Evolutionary conservation across 2,113 vertebrate species (phyloP), one percentile per base, ranked within the genome.

Genomic region (Variabilichromis moorii): DNA sequence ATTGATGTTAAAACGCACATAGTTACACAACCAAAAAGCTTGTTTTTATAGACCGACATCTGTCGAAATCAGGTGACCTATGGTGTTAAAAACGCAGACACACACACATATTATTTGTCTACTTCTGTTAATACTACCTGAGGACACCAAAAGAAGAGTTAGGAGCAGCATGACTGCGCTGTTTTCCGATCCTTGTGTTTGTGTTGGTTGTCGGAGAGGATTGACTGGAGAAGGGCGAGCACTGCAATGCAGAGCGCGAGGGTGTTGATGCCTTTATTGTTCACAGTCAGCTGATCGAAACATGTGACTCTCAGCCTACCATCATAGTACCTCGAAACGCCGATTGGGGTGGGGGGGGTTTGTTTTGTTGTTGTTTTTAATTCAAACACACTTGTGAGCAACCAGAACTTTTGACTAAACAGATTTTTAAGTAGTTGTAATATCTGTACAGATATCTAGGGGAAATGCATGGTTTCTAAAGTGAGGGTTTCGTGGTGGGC

Each of bases 101-200:
- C 5, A 1, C 55, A 7, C 11, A 47, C 10, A 84, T 61, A 7
- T 3, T 9, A 1, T 7, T 4, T 14, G 17, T 7, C 3, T 4
- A 0, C 19, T 12, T 2, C 7, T 11, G 26, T 13, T 5, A 26
- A 17, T 16, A 4, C 95, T 96, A 97, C 96, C 97, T 82, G 97
- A 84, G 12, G 96, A 91, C n/a, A 96, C 90, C 28, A 97, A 95
- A 9, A 97, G 94, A 5, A 97, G 92, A 8, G 95, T 88, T 31
- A 97, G 82, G 33, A 96, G 51, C 73, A 97, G 90, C 94, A 92
- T 96, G 95, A 93, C 90, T 92, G 42, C 83, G 84, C 82, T 66
- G 82, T 86, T 88, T 92, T 16, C 61, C 2, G 14, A 8, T 10
- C 35, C 3, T 57, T 80, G 3, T 61, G 80, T 80, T 11, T 53